A percentile compares a stretch with the other conserved stretches of the same genome.
Conservation (phyloP, 2,797 vertebrate species). For the Columba guinea region DNA sequence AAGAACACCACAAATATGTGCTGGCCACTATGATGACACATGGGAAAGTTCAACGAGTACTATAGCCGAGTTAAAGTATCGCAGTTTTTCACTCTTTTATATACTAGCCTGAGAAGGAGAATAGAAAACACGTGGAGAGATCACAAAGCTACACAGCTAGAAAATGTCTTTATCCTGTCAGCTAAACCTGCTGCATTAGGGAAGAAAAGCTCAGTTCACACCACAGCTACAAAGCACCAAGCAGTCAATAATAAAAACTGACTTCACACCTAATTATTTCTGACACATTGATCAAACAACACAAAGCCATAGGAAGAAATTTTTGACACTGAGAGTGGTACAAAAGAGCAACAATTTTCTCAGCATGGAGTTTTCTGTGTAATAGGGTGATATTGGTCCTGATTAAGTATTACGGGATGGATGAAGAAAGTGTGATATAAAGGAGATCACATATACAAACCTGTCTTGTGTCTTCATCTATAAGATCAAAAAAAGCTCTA, state of each 20-base stretch:
- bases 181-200: background rate
- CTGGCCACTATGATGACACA: background rate
- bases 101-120: background rate
- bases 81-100: background rate
- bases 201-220: background rate
- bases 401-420: background rate
- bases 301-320: background rate
- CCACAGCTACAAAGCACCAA: background rate
- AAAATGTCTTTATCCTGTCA: background rate
- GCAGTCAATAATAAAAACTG: background rate
- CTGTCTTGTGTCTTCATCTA: conserved; percentile 91
- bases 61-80: background rate
- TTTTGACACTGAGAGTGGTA: background rate
- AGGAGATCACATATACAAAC: conserved; percentile 73
- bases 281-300: background rate
- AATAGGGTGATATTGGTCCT: background rate
- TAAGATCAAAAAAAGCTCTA: conserved; percentile 92
- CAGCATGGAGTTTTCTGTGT: background rate
- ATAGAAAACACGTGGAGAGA: background rate
- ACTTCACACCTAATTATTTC: background rate
- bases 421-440: background rate
- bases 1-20: background rate
- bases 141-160: background rate
- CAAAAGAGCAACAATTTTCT: background rate
- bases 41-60: background rate